These are phyloP conservation scores for Caerostris extrusa DNA, from an alignment of 1,140 invertebrate species.

Conservation along the genomic window DNA sequence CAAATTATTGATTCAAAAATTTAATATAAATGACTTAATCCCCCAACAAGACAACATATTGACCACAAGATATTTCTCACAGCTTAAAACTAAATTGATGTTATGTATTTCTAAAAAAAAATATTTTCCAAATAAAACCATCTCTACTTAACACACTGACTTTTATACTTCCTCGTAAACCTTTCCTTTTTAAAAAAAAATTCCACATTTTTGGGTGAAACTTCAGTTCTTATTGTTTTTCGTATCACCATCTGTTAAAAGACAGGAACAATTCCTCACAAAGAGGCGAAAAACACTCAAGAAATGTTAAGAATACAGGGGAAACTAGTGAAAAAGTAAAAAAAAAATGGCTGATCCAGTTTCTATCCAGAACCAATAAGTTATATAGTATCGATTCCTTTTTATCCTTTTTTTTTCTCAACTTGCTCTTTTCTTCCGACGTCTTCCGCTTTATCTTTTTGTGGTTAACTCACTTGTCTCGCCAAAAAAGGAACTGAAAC, in stretches of 20 bases:
- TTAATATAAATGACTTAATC: too few relatives aligned
- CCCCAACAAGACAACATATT: too few relatives aligned
- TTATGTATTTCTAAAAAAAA: too few relatives aligned
- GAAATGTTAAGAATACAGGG: background rate
- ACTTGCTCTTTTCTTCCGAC: constrained; percentile 7
- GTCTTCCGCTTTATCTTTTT: background rate
- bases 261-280: background rate
- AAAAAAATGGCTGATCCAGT: constrained; percentile 1
- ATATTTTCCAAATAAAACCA: too few relatives aligned
- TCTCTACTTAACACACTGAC: too few relatives aligned
- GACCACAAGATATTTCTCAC: too few relatives aligned
- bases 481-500: background rate
- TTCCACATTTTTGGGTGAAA: background rate
- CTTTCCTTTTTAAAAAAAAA: too few relatives aligned
- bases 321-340: background rate
- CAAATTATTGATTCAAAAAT: too few relatives aligned
- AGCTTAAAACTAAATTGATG: too few relatives aligned
- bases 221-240: background rate
- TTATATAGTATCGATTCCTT: background rate
- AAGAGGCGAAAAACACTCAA: background rate
- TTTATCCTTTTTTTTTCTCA: background rate
- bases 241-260: background rate
- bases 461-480: constrained; percentile 6
- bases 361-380: background rate
- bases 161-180: too few relatives aligned